These are phyloP conservation scores for Zeus faber DNA, from an alignment of 2,113 vertebrate genomes.

Conservation along the genomic window DNA sequence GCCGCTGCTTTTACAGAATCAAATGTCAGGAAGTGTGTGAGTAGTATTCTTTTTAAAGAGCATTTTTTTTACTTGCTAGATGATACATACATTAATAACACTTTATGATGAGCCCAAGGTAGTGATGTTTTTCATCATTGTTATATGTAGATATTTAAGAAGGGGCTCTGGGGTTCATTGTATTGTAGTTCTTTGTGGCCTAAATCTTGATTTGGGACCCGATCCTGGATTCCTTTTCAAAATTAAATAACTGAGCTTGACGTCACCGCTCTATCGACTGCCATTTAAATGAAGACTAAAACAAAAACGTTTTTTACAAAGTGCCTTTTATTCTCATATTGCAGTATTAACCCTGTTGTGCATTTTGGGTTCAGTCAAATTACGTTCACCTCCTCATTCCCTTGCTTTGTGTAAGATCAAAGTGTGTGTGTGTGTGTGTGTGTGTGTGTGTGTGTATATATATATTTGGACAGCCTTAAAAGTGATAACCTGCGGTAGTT, in stretches of 20 bases:
- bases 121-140: too few relatives aligned
- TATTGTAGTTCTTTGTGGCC: neutral
- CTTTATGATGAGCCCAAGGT: too few relatives aligned
- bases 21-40: too few relatives aligned
- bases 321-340: neutral
- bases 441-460: too few relatives aligned
- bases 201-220: neutral
- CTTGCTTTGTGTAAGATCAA: too few relatives aligned
- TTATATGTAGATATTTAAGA: too few relatives aligned
- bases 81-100: neutral
- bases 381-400: neutral
- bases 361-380: neutral
- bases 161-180: too few relatives aligned
- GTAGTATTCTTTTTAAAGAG: neutral
- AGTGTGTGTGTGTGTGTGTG: too few relatives aligned
- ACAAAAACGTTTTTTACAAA: neutral
- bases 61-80: neutral
- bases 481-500: too few relatives aligned
- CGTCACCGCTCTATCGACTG: neutral
- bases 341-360: neutral
- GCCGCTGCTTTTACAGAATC: too few relatives aligned
- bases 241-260: neutral
- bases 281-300: neutral
- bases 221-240: neutral
- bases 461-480: too few relatives aligned